These are phyloP conservation scores for Diglossa brunneiventris DNA, from an alignment of 2,113 vertebrate genomes.

Conservation along the genomic window DNA sequence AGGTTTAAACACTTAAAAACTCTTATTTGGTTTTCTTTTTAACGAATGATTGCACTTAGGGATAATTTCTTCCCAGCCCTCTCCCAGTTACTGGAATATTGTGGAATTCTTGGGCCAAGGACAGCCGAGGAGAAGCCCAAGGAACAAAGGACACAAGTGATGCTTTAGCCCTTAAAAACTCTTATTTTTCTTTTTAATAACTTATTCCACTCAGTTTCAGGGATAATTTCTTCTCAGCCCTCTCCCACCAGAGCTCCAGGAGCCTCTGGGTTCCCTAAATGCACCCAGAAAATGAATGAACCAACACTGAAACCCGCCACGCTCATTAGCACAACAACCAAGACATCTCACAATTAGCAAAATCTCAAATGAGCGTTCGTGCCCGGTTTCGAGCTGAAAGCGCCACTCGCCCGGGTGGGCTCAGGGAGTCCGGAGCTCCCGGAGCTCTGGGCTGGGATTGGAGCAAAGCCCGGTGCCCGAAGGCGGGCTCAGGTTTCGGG, in stretches of 20 bases:
- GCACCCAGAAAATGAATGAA: too few relatives aligned
- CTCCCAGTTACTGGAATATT: not conserved
- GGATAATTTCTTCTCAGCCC: not conserved
- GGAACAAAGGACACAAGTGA: too few relatives aligned
- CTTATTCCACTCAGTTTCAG: not conserved
- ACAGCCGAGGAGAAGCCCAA: not conserved
- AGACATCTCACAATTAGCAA: too few relatives aligned
- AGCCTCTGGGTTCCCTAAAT: not conserved
- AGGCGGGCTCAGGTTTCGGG: not conserved
- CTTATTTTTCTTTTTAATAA: not conserved
- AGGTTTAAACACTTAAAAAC: not conserved
- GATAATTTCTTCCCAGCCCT: not conserved
- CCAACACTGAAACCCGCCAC: too few relatives aligned
- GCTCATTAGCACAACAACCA: too few relatives aligned
- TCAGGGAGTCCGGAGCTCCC: not conserved
- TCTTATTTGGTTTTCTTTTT: not conserved
- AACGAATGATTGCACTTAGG: too few relatives aligned
- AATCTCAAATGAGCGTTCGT: too few relatives aligned
- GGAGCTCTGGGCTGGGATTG: fast-evolving
- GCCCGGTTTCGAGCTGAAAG: too few relatives aligned
- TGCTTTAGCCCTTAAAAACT: not conserved
- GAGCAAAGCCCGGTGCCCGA: not conserved
- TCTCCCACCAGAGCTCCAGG: not conserved
- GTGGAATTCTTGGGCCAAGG: not conserved
- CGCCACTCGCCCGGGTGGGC: not conserved